Percentiles rank a stretch among this genome's conserved stretches.
Conservation (phyloP, 1,140 invertebrate species). For the Megalopta genalis region DNA sequence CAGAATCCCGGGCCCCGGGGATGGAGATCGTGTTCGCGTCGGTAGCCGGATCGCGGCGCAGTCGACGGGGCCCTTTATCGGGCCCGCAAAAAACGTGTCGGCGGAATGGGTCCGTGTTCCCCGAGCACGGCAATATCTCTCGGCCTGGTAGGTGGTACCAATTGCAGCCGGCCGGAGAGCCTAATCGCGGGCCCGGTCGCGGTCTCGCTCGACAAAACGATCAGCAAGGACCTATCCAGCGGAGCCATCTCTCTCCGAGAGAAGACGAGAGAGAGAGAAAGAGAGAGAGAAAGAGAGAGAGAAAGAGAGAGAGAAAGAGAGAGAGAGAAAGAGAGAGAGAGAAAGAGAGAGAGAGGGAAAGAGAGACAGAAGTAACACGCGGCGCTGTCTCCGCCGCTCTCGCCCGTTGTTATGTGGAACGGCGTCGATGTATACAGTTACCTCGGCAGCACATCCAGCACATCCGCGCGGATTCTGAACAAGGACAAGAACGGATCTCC, state of each 20-base stretch:
- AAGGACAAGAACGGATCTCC: conserved; percentile 49
- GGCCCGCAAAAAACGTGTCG: neutral
- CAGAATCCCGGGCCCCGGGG: too few species aligned
- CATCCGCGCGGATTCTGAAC: conserved; percentile 56
- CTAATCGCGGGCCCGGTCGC: conserved; percentile 41
- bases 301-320: too few species aligned
- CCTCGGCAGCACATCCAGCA: conserved; percentile 52
- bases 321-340: too few species aligned
- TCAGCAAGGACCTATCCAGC: conserved; percentile 34
- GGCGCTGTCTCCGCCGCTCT: conserved; percentile 26
- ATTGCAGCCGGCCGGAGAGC: conserved; percentile 2
- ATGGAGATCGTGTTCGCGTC: neutral
- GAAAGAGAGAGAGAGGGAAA: too few species aligned
- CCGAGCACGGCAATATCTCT: conserved; percentile 21
- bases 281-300: too few species aligned
- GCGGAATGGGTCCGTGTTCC: conserved; percentile 1
- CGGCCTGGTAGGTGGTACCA: conserved; percentile 34
- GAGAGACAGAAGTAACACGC: too few species aligned
- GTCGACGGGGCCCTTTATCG: conserved; percentile 12
- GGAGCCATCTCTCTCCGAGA: conserved; percentile 3
- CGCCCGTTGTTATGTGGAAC: conserved; percentile 56
- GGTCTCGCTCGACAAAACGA: conserved; percentile 51
- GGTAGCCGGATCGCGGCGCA: neutral
- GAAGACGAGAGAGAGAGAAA: too few species aligned
- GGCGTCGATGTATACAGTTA: conserved; percentile 58